phyloP scores from a whole-genome alignment of 2,113 vertebrate species.

The Xiphorhynchus elegans region DNA sequence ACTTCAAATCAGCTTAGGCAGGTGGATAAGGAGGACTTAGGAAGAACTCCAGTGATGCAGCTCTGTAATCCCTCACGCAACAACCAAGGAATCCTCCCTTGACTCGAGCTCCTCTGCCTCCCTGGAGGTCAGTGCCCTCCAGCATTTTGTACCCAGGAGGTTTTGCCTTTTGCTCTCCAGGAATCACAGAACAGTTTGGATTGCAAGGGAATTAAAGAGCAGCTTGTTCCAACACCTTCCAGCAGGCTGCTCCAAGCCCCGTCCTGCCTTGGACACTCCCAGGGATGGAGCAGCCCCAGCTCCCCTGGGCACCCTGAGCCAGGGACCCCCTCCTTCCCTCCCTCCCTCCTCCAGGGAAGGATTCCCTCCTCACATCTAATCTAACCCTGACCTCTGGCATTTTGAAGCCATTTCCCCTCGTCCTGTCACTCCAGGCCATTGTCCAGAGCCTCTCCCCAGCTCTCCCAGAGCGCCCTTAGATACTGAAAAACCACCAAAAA shows the following conservation, averaged over 20 bases:
- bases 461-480: neutral
- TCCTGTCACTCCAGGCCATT: neutral
- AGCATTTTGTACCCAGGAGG: no score
- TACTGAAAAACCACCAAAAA: fast-evolving
- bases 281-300: neutral
- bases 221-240: neutral
- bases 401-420: neutral
- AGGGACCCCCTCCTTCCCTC: neutral
- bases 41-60: neutral
- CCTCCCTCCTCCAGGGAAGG: neutral
- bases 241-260: neutral
- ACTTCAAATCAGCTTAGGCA: constrained; percentile 17
- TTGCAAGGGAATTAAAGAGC: neutral
- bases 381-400: neutral
- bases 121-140: no score
- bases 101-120: neutral
- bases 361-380: neutral
- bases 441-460: neutral
- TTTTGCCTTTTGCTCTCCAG: neutral
- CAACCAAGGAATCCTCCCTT: neutral
- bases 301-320: neutral
- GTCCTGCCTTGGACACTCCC: neutral
- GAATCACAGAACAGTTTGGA: neutral
- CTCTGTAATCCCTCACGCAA: neutral
- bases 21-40: neutral